These are phyloP conservation scores for Siniperca undulata DNA, from an alignment of 2,797 vertebrate genomes.

Conservation along the genomic window DNA sequence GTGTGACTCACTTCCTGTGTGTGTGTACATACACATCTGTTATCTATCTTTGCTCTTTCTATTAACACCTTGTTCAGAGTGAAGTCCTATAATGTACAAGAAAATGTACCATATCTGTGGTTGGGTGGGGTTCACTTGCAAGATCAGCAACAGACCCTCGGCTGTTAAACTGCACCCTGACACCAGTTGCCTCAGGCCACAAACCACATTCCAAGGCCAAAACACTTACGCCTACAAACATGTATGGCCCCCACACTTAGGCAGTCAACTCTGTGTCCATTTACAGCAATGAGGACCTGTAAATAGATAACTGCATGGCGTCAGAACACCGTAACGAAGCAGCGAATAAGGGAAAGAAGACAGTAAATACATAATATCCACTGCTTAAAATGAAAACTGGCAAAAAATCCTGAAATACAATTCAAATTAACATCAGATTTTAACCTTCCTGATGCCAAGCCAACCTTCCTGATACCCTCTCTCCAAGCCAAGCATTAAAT, in stretches of 20 bases:
- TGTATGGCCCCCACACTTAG: constrained; percentile 16
- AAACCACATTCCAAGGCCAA: constrained; percentile 40
- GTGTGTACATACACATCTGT: neutral
- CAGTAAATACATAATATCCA: neutral
- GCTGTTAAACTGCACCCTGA: constrained; percentile 67
- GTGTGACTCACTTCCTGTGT: constrained; percentile 69
- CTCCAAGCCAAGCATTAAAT: constrained; percentile 19
- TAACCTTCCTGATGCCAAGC: neutral
- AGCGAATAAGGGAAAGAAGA: neutral
- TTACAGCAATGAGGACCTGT: constrained; percentile 14
- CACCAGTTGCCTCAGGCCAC: constrained; percentile 48
- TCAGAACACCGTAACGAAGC: neutral
- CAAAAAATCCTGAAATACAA: neutral
- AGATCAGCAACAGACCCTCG: constrained; percentile 58
- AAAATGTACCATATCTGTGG: neutral
- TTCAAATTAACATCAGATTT: neutral
- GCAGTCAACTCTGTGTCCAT: constrained; percentile 1
- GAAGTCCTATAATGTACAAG: neutral
- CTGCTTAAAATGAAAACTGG: neutral
- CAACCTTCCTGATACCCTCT: neutral
- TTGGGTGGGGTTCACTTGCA: constrained; percentile 58
- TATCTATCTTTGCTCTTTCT: constrained; percentile 26
- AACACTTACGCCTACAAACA: constrained; percentile 21
- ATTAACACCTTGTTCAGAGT: constrained; percentile 10
- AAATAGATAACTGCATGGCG: neutral